Evolutionary conservation across 2,113 vertebrate species (phyloP).

Genomic region (Ursus arctos): DNA sequence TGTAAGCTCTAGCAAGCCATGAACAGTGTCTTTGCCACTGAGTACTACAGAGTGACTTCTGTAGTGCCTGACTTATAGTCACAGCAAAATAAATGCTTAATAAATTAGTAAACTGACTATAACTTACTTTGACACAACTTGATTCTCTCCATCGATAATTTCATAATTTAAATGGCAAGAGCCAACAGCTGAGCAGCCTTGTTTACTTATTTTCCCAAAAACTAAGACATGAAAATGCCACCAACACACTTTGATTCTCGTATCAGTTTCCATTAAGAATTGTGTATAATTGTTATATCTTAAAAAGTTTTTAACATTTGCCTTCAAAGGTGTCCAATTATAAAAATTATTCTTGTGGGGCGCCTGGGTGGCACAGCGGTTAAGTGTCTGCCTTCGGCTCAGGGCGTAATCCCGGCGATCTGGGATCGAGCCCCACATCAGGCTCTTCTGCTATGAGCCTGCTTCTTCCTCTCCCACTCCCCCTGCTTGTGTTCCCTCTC

Average conservation of each 20-base stretch:
- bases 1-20: neutral
- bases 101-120: neutral
- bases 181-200: neutral
- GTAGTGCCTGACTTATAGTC: neutral
- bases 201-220: neutral
- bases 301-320: slow-evolving; percentile 8
- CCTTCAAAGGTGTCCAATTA: neutral
- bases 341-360: neutral
- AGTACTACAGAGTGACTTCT: neutral
- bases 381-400: no score
- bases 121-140: neutral
- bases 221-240: neutral
- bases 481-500: no score
- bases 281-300: neutral
- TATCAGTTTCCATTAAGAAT: neutral
- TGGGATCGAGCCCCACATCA: no score
- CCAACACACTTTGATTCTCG: neutral
- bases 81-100: neutral
- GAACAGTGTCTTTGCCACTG: neutral
- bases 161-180: neutral
- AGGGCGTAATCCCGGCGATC: no score
- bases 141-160: neutral
- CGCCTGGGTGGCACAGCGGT: no score
- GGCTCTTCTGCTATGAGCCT: no score
- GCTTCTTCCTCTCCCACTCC: no score